Conservation (phyloP, 2,797 vertebrate genomes). For the Poeciliopsis infans region DNA sequence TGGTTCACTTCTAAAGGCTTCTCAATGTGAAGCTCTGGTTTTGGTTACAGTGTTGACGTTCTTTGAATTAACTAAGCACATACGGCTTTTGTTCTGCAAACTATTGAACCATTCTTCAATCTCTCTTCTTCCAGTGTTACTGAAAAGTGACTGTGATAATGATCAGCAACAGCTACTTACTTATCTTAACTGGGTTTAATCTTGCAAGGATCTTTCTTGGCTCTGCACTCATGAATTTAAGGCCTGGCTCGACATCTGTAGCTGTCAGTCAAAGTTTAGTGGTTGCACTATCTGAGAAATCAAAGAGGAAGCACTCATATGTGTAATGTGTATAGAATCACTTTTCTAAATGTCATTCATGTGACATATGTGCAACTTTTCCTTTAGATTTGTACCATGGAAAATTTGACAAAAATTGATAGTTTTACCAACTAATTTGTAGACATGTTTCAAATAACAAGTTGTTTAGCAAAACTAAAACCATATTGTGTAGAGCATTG, state of each 20-base stretch:
- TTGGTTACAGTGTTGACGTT: slow-evolving; percentile 1
- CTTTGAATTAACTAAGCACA: background rate
- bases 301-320: slow-evolving; percentile 9
- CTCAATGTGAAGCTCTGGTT: background rate
- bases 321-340: slow-evolving; percentile 1
- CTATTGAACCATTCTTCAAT: slow-evolving; percentile 17
- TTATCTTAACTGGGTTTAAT: slow-evolving; percentile 36
- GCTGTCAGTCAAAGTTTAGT: slow-evolving; percentile 24
- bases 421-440: background rate
- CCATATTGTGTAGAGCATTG: background rate
- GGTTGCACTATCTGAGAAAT: slow-evolving; percentile 7
- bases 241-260: background rate
- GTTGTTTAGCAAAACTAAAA: background rate
- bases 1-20: background rate
- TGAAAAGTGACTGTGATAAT: slow-evolving; percentile 29
- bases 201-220: slow-evolving; percentile 30
- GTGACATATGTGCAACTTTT: background rate
- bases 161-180: slow-evolving; percentile 34
- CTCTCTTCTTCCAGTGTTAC: slow-evolving; percentile 12
- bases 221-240: slow-evolving; percentile 5
- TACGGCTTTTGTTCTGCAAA: slow-evolving; percentile 28
- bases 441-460: background rate
- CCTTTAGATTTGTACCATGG: background rate
- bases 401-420: background rate
- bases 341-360: background rate